A percentile compares a stretch with the other conserved stretches of the same genome.
Evolutionary conservation across 2,888 invertebrate species (phyloP).

Genomic region (Rhodophaea formosa): DNA sequence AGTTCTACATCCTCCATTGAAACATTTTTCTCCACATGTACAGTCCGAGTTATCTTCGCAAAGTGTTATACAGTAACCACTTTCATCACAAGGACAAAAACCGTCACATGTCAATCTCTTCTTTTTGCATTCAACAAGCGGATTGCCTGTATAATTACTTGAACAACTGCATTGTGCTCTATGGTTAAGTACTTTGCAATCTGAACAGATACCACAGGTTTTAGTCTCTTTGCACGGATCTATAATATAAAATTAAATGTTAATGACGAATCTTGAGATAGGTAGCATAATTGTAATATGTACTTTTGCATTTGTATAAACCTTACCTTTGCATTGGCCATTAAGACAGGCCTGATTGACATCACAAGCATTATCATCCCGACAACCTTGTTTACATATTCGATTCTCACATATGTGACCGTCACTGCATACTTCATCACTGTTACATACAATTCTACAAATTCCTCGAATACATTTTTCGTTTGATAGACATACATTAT

Average conservation of each 20-base stretch:
- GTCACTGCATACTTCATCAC: slow-evolving; percentile 88
- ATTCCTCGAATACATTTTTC: slow-evolving; percentile 92
- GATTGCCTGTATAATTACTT: slow-evolving; percentile 89
- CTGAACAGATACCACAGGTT: slow-evolving; percentile 91
- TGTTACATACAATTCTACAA: slow-evolving; percentile 92
- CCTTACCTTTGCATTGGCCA: slow-evolving; percentile 91
- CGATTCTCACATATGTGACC: slow-evolving; percentile 94
- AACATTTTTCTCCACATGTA: slow-evolving; percentile 90
- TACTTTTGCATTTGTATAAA: slow-evolving; percentile 42
- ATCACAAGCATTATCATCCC: slow-evolving; percentile 90
- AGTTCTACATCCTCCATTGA: slow-evolving; percentile 86
- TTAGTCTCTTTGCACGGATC: slow-evolving; percentile 89
- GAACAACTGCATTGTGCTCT: slow-evolving; percentile 93
- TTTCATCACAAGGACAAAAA: slow-evolving; percentile 89
- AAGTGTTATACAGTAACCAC: slow-evolving; percentile 87
- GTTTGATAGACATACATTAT: slow-evolving; percentile 90
- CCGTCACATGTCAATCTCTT: slow-evolving; percentile 88
- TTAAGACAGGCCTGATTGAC: slow-evolving; percentile 89
- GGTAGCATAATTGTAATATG: not conserved
- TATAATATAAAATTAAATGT: slow-evolving; percentile 43
- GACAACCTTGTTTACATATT: slow-evolving; percentile 92
- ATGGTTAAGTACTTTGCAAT: slow-evolving; percentile 91
- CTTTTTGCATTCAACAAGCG: slow-evolving; percentile 87
- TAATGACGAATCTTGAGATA: slow-evolving; percentile 5
- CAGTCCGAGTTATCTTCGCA: slow-evolving; percentile 87